A percentile compares a stretch with the other conserved stretches of the same genome.
Evolutionary conservation across 2,797 vertebrate species (phyloP).

Genomic region (Catostomus latipinnis): DNA sequence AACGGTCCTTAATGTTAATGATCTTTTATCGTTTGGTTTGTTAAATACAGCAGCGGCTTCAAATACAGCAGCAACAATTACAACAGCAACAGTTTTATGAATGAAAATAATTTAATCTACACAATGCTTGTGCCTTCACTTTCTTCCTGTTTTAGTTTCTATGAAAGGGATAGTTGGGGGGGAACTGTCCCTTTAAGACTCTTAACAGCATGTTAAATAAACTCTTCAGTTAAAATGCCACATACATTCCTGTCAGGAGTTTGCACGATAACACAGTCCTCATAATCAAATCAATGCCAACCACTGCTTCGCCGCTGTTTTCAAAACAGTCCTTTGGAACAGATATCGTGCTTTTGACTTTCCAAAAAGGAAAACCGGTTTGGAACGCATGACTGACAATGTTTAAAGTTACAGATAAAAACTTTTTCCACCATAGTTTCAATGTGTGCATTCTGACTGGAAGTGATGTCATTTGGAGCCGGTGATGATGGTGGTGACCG

Average conservation of each 20-base stretch:
- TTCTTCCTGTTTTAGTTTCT: neutral
- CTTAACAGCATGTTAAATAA: neutral
- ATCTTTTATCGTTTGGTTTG: neutral
- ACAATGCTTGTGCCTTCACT: neutral
- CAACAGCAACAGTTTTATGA: slow-evolving; percentile 9
- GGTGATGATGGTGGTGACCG: slow-evolving; percentile 81
- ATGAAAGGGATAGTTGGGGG: too few species aligned
- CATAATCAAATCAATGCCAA: neutral
- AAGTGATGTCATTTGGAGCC: slow-evolving; percentile 83
- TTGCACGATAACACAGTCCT: neutral
- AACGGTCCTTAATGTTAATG: too few species aligned
- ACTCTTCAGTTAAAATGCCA: neutral
- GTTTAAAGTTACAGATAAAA: slow-evolving; percentile 38
- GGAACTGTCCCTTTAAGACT: neutral
- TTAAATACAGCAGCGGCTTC: slow-evolving; percentile 15
- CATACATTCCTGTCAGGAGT: slow-evolving; percentile 8
- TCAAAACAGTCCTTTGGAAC: neutral
- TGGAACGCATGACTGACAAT: slow-evolving; percentile 32
- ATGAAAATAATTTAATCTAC: slow-evolving; percentile 12
- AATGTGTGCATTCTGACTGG: slow-evolving; percentile 73
- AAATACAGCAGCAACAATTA: slow-evolving; percentile 40
- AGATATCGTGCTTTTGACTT: slow-evolving; percentile 12
- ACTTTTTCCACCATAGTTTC: neutral
- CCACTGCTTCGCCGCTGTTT: neutral
- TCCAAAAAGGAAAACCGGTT: slow-evolving; percentile 20